Conservation (phyloP, 92 coral and sea anemone species). For the Palythoa caribaeorum region DNA sequence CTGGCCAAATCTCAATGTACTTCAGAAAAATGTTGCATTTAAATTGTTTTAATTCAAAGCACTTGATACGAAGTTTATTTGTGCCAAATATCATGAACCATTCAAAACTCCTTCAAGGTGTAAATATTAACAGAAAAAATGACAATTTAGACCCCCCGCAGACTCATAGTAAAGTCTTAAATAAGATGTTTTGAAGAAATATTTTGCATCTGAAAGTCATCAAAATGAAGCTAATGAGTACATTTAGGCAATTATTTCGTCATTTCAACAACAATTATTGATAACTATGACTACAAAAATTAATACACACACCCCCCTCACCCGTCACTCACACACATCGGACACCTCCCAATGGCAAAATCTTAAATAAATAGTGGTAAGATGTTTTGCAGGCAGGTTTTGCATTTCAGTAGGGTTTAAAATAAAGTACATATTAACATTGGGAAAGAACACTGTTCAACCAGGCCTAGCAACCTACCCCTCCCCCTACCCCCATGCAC, state of each 20-base stretch:
- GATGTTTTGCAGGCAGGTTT: constrained; percentile 1
- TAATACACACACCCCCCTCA: neutral
- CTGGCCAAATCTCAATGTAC: constrained; percentile 21
- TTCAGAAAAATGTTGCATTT: constrained; percentile 28
- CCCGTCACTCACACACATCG: neutral
- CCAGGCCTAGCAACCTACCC: neutral
- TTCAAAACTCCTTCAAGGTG: constrained; percentile 35
- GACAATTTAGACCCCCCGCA: too few relatives aligned
- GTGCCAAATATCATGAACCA: constrained; percentile 28
- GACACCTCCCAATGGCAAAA: neutral
- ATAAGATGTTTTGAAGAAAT: neutral
- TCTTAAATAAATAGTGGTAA: neutral
- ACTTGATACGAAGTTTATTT: constrained; percentile 19
- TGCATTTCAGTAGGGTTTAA: constrained; percentile 1
- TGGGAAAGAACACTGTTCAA: neutral
- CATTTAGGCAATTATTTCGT: constrained; percentile 1
- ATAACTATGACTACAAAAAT: neutral
- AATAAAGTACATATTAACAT: neutral
- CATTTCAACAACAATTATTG: neutral
- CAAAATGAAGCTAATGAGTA: constrained; percentile 5
- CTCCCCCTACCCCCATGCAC: neutral
- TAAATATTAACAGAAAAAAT: neutral
- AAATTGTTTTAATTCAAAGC: constrained; percentile 27
- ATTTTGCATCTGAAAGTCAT: neutral
- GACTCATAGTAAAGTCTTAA: neutral